Percentiles rank a stretch among this genome's conserved stretches.
Evolutionary conservation across 2,797 vertebrate genomes (phyloP).

Genomic region (Vultur gryphus): DNA sequence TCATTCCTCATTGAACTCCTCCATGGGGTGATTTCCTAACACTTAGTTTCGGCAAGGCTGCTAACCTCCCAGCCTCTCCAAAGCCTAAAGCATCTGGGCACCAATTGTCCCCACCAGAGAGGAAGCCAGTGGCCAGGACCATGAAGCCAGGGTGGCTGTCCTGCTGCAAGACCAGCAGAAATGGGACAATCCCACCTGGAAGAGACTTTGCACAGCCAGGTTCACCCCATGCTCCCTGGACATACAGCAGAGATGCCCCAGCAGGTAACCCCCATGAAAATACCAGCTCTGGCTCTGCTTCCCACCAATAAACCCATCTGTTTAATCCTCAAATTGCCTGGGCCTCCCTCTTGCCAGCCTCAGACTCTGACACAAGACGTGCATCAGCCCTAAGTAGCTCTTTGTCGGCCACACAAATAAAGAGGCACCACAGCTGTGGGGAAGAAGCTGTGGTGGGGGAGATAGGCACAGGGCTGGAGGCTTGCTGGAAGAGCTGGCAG

Average conservation of each 20-base stretch:
- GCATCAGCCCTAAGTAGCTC: neutral
- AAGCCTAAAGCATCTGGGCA: neutral
- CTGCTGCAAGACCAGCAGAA: neutral
- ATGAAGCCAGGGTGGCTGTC: neutral
- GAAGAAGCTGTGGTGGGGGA: neutral
- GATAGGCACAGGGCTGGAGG: neutral
- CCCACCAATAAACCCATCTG: neutral
- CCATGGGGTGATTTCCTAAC: neutral
- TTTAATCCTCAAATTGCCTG: neutral
- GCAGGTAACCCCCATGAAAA: neutral
- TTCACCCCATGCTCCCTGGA: neutral
- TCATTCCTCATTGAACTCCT: neutral
- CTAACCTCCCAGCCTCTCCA: neutral
- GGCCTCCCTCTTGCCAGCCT: neutral
- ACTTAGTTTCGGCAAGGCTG: neutral
- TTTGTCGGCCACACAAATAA: accelerated
- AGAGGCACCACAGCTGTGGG: neutral
- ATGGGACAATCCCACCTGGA: neutral
- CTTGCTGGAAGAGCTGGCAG: accelerated
- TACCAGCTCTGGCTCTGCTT: neutral
- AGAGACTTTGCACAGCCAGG: neutral
- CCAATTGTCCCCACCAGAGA: neutral
- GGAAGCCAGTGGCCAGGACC: neutral
- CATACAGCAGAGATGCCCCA: accelerated
- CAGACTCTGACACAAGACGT: neutral